phyloP scores from a whole-genome alignment of 2,797 vertebrate genomes.

The Neostethus bicornis region DNA sequence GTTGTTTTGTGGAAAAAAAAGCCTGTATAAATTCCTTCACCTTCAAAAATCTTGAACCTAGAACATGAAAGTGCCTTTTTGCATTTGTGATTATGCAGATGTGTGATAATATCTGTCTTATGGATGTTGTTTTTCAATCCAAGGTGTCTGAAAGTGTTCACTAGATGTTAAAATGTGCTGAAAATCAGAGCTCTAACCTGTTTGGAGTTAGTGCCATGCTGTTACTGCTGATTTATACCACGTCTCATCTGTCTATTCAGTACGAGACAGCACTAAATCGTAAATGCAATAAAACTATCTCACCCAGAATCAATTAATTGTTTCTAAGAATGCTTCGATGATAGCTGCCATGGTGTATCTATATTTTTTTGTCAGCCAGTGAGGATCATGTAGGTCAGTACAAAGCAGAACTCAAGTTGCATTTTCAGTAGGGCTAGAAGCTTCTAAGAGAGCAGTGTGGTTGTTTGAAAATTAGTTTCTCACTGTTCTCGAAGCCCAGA shows the following conservation, averaged over 20 bases:
- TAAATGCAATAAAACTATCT: slow-evolving; percentile 8
- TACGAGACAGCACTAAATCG: slow-evolving; percentile 25
- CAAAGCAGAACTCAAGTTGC: slow-evolving; percentile 53
- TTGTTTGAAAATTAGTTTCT: slow-evolving; percentile 70
- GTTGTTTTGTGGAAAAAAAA: slow-evolving; percentile 27
- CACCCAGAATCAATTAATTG: slow-evolving; percentile 57
- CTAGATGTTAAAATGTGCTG: slow-evolving; percentile 33
- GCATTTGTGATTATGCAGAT: slow-evolving; percentile 19
- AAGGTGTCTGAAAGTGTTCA: slow-evolving; percentile 43
- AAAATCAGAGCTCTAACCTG: slow-evolving; percentile 28
- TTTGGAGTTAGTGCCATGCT: slow-evolving; percentile 27
- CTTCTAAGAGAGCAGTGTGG: slow-evolving; percentile 67
- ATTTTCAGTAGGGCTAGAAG: slow-evolving; percentile 67
- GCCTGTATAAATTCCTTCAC: slow-evolving; percentile 13
- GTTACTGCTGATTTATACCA: slow-evolving; percentile 55
- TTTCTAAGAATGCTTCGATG: slow-evolving; percentile 65
- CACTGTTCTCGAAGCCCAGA: slow-evolving; percentile 67
- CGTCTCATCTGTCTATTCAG: slow-evolving; percentile 25
- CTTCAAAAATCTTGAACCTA: slow-evolving; percentile 23
- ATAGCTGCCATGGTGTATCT: slow-evolving; percentile 49
- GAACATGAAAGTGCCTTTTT: slow-evolving; percentile 38
- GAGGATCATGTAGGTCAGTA: slow-evolving; percentile 49
- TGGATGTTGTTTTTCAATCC: slow-evolving; percentile 32
- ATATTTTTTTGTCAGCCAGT: slow-evolving; percentile 56
- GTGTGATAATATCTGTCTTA: slow-evolving; percentile 23